These are phyloP conservation scores for Phoeniculus purpureus DNA, from an alignment of 2,797 vertebrate species.

Conservation along the genomic window DNA sequence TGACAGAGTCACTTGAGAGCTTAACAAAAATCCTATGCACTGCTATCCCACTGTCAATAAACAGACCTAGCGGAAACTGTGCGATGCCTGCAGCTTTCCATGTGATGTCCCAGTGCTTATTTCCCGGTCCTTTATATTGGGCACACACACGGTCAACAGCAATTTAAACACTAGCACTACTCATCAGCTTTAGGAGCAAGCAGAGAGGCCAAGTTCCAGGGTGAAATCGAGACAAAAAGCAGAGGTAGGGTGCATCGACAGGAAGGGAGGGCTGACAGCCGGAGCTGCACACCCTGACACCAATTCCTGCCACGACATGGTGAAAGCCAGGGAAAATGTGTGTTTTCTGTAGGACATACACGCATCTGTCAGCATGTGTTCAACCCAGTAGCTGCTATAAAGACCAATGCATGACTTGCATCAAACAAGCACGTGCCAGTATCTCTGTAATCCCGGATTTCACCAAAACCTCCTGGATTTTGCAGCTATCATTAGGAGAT, in stretches of 20 bases:
- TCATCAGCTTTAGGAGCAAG: constrained; percentile 37
- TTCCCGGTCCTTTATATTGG: constrained; percentile 74
- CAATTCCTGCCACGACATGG: too few relatives aligned
- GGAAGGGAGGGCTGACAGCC: not conserved
- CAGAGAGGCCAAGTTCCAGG: not conserved
- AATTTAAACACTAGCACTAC: constrained; percentile 64
- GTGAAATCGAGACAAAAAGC: not conserved
- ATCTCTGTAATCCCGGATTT: not conserved
- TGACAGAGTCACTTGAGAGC: constrained; percentile 48
- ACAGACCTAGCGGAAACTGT: constrained; percentile 36
- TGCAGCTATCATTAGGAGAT: not conserved
- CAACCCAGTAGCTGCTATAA: not conserved
- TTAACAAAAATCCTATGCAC: constrained; percentile 48
- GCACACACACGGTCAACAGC: constrained; percentile 69
- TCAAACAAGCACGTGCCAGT: not conserved
- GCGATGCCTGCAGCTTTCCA: constrained; percentile 71
- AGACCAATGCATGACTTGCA: not conserved
- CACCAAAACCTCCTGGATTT: not conserved
- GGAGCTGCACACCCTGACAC: not conserved
- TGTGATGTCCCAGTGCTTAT: constrained; percentile 76
- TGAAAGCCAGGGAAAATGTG: not conserved
- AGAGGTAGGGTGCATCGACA: not conserved
- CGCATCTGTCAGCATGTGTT: rapidly evolving
- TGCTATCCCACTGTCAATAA: constrained; percentile 57
- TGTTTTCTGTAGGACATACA: not conserved